Evolutionary conservation across 2,113 vertebrate species (phyloP), one percentile per base, ranked within the genome.

Genomic region (Passer domesticus): DNA sequence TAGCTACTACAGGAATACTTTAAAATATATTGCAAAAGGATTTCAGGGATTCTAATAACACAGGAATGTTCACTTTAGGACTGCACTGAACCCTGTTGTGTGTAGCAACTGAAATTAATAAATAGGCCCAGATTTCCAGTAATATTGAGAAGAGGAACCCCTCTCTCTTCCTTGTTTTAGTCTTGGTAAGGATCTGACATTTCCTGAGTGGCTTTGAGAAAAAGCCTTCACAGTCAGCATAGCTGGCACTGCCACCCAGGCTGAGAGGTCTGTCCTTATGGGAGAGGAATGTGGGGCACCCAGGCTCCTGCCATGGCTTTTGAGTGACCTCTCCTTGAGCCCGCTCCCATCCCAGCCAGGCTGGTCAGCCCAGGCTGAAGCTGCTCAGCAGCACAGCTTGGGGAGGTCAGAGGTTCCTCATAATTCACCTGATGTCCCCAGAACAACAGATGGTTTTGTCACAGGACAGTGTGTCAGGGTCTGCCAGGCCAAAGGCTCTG

Each of bases 201-300:
- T 44, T 87, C 35, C 19, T 55, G 4, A 15, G 15, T 5, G 31
- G 18, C 73, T 82, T 67, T 41, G 68, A 24, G 49, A 30, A 60
- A 19, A 1, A 18, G 3, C 16, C 18, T 15, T 78, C 30, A 2
- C 31, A 22, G 4, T 13, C 20, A 2, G 0, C 1, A 1, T 6
- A 11, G 30, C 44, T 67, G 83, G 25, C 18, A 1, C 31, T 47
- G 62, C 31, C 59, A 4, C 12, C 39, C 10, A 2, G 5, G 14
- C 52, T 8, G 74, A 18, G 56, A 18, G 15, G 14, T 31, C 33
- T 66, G 75, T 16, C 60, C 46, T 11, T 46, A 1, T 0, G 0
- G 15, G 37, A 19, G 4, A 49, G 80, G 56, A 6, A 6, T 27
- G 24, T 7, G 50, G 19, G 44, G 14, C 44, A 1, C 10, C 17